Percentiles rank a stretch among this genome's conserved stretches.
Conservation (phyloP, 2,113 vertebrate species). For the Alosa alosa region DNA sequence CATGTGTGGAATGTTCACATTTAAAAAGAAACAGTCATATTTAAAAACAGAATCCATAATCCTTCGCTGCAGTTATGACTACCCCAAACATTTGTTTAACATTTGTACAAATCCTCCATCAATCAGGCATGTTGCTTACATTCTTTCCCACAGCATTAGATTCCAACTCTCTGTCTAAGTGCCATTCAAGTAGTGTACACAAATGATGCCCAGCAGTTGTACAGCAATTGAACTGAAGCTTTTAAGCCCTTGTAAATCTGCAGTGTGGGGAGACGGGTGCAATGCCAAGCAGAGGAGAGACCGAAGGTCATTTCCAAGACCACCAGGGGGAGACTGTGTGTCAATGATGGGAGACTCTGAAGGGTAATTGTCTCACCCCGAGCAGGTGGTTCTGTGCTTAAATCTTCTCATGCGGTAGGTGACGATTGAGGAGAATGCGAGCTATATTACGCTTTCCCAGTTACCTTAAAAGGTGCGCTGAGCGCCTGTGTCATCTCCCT, state of each 20-base stretch:
- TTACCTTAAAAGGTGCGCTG: background rate
- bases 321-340: background rate
- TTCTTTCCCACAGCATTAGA: constrained; percentile 11
- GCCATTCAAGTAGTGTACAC: background rate
- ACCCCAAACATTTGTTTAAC: background rate
- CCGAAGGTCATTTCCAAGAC: background rate
- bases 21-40: background rate
- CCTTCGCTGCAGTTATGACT: background rate
- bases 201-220: constrained; percentile 13
- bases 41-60: background rate
- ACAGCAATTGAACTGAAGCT: background rate
- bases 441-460: background rate
- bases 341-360: background rate
- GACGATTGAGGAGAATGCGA: background rate
- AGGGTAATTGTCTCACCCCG: background rate
- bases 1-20: background rate
- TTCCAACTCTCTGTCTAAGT: background rate
- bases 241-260: background rate
- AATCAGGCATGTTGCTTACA: background rate
- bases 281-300: background rate
- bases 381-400: background rate
- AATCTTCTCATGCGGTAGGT: background rate
- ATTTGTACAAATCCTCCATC: background rate
- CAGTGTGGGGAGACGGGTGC: background rate
- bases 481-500: background rate